Evolutionary conservation across 37 sponge, comb jelly and placozoan species (phyloP).

Genomic region (Dysidea cf. avara): DNA sequence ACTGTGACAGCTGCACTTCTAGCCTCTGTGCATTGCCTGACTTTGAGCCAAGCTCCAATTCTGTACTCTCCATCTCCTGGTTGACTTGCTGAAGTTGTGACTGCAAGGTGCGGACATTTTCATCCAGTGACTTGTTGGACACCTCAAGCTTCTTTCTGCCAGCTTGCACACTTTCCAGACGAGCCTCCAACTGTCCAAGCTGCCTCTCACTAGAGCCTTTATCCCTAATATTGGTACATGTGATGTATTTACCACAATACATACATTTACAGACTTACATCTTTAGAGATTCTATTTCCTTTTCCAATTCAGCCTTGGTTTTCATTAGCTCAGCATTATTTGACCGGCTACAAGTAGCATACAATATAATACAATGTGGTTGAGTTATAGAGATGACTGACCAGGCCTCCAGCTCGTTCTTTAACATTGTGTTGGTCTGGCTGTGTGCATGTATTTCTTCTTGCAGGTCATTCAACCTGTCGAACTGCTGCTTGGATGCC

Average conservation of each 20-base stretch:
- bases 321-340: constrained; percentile 14
- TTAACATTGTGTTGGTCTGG: constrained; percentile 19
- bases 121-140: constrained; percentile 30
- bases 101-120: constrained; percentile 30
- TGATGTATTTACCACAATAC: neutral
- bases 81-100: constrained; percentile 30
- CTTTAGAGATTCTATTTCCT: constrained; percentile 27
- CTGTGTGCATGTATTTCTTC: constrained; percentile 39
- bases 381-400: constrained; percentile 2
- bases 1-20: constrained; percentile 2
- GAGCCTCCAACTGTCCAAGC: constrained; percentile 14
- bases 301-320: constrained; percentile 18
- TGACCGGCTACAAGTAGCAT: constrained; percentile 21
- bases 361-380: neutral
- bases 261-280: constrained; percentile 10
- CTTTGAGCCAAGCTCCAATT: constrained; percentile 22
- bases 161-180: constrained; percentile 10
- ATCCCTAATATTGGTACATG: neutral
- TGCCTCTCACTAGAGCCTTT: constrained; percentile 37
- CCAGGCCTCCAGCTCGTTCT: constrained; percentile 51
- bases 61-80: constrained; percentile 26
- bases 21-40: neutral
- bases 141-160: constrained; percentile 30
- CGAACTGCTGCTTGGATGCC: neutral
- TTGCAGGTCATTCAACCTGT: constrained; percentile 22